Evolutionary conservation across 2,888 invertebrate species (phyloP).

Genomic region (Torymus auratus): DNA sequence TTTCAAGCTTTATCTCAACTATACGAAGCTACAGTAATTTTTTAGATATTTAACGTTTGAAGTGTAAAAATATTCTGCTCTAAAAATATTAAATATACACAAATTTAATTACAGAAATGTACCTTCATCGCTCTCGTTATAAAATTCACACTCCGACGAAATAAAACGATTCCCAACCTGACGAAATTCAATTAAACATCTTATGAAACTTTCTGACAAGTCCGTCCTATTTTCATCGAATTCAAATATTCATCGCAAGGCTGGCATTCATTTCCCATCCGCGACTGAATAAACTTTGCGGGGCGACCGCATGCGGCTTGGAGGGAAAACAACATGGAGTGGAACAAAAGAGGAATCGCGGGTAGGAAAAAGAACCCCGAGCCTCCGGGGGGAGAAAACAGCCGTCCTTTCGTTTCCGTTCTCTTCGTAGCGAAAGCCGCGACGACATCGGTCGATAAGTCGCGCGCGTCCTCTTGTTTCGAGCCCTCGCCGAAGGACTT

Average conservation of each 20-base stretch:
- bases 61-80: no score
- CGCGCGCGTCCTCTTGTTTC: slow-evolving; percentile 28
- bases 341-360: slow-evolving; percentile 32
- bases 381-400: slow-evolving; percentile 7
- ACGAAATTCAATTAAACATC: no score
- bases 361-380: not conserved
- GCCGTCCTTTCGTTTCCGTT: not conserved
- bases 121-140: no score
- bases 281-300: slow-evolving; percentile 1
- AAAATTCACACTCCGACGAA: no score
- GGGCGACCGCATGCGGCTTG: no score
- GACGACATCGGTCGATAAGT: slow-evolving; percentile 33
- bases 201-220: no score
- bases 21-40: no score
- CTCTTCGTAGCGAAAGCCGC: not conserved
- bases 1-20: no score
- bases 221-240: not conserved
- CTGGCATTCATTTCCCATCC: not conserved
- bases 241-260: slow-evolving; percentile 2
- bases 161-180: no score
- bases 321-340: not conserved
- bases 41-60: no score
- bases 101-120: no score
- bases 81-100: no score
- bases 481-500: not conserved